phyloP scores from a whole-genome alignment of 2,888 invertebrate genomes.

The Koerneria pararmatus region DNA sequence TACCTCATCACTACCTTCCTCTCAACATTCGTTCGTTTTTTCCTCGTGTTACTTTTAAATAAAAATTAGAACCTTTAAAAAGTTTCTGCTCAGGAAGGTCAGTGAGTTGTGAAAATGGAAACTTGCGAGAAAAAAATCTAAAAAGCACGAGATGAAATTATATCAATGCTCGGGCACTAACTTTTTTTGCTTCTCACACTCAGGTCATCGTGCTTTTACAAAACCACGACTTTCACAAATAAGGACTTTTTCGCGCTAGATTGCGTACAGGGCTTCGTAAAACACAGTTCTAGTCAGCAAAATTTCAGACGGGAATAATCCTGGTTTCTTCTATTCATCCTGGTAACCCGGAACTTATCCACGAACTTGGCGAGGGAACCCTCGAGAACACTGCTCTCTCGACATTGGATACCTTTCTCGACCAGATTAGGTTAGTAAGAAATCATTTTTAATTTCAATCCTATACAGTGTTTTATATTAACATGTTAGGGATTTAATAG shows the following conservation, averaged over 20 bases:
- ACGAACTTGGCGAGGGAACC: slow-evolving; percentile 52
- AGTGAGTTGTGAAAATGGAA: too few species aligned
- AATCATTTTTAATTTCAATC: too few species aligned
- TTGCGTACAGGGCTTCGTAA: too few species aligned
- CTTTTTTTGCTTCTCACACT: too few species aligned
- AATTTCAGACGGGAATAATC: slow-evolving; percentile 65
- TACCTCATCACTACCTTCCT: slow-evolving; percentile 70
- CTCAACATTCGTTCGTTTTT: slow-evolving; percentile 66
- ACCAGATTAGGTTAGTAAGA: slow-evolving; percentile 74
- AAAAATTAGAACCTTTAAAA: slow-evolving; percentile 22
- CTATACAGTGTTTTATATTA: too few species aligned
- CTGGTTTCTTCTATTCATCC: slow-evolving; percentile 70
- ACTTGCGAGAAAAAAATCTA: too few species aligned
- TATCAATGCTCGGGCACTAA: too few species aligned
- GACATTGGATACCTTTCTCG: slow-evolving; percentile 77
- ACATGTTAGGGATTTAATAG: too few species aligned
- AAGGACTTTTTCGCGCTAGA: neutral
- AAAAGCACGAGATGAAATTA: too few species aligned
- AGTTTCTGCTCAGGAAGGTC: neutral
- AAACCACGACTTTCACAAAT: too few species aligned
- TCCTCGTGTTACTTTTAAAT: neutral
- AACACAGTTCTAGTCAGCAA: neutral
- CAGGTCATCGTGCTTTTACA: too few species aligned
- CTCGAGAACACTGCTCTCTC: slow-evolving; percentile 58
- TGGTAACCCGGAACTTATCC: slow-evolving; percentile 64